Evolutionary conservation across 2,888 invertebrate species (phyloP).

Genomic region (Aleiodes testaceus): DNA sequence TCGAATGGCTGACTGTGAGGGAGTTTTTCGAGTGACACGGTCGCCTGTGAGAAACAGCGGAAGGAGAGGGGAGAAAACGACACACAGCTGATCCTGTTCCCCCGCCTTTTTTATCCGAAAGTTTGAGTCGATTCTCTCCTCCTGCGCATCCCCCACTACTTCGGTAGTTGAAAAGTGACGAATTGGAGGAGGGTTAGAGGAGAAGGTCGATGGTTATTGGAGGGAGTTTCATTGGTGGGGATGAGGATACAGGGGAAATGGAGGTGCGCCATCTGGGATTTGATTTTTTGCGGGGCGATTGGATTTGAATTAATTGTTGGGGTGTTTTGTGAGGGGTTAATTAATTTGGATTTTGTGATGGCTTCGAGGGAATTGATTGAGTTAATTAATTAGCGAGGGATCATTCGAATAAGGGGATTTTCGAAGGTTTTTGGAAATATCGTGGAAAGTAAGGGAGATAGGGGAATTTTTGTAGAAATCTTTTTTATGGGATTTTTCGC

Average conservation of each 20-base stretch:
- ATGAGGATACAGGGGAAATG: neutral
- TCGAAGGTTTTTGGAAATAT: too few species aligned
- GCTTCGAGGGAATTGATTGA: neutral
- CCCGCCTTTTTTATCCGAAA: neutral
- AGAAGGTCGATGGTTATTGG: conserved; percentile 7
- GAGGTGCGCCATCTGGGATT: conserved; percentile 11
- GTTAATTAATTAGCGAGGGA: too few species aligned
- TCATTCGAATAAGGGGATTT: too few species aligned
- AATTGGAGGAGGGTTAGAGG: neutral
- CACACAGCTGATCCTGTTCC: conserved; percentile 24
- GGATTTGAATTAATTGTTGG: conserved; percentile 26
- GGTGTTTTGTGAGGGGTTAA: neutral
- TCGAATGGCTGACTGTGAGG: conserved; percentile 19
- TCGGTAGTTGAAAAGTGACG: neutral
- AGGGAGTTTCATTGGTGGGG: neutral
- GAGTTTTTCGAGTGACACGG: neutral
- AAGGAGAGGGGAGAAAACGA: neutral
- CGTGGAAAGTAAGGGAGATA: too few species aligned
- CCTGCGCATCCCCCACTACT: conserved; percentile 11
- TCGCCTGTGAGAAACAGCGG: neutral
- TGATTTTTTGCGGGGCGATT: conserved; percentile 1
- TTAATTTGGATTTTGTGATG: conserved; percentile 2
- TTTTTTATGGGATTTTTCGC: too few species aligned
- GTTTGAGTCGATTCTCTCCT: neutral
- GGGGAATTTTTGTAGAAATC: too few species aligned